Base-by-base conservation (phyloP, 1,140 invertebrate species). In the Pseudomyrmex cubaensis region DNA sequence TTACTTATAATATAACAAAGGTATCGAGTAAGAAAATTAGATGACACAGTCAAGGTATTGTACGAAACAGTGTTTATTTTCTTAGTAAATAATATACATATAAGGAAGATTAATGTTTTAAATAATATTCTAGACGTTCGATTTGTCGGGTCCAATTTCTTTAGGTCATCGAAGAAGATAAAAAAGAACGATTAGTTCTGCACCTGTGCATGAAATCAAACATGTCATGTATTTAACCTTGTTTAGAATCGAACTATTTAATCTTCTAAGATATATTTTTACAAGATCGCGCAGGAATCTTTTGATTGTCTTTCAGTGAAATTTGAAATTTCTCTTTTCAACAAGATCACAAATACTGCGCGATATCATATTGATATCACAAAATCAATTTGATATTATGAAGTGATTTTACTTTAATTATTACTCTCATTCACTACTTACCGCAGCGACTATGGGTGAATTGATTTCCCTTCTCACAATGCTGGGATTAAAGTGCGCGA, bases 171-270 rank as follows among this genome's bases (percentile, higher is more conserved):
- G 25, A 25, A 22, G 48, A 63, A 54, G 63, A 75, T 82, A 82
- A 63, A 7, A 35, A 35, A 35, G 35, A 35, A 35, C 5, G 35
- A 35, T 35, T 35, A 35, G 35, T 35, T 35, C 35, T 35, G 35
- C 35, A 82, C 48, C 78, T 75, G 78, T 63, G 25, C 46, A 48
- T 75, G 35, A 82, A 82, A 82, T 20, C n/a, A 75, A 67, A 74
- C 22, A 7, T 35, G 56, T 82, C 75, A 82, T 62, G 50, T 74
- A 54, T 13, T 74, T 2, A 61, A 52, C 2, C n/a, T 8, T 52
- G 35, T 35, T 35, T 0, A 7, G 44, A 75, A 44, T 44, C 48
- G 1, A 63, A n/a, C 25, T 46, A 7, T 17, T 25, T 8, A 17
- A 12, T 17, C 48, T 54, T 82, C 13, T 20, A 25, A 25, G 25